These are phyloP conservation scores for Anneissia japonica DNA, from an alignment of 35 echinoderm and acorn worm species.

Conservation along the genomic window DNA sequence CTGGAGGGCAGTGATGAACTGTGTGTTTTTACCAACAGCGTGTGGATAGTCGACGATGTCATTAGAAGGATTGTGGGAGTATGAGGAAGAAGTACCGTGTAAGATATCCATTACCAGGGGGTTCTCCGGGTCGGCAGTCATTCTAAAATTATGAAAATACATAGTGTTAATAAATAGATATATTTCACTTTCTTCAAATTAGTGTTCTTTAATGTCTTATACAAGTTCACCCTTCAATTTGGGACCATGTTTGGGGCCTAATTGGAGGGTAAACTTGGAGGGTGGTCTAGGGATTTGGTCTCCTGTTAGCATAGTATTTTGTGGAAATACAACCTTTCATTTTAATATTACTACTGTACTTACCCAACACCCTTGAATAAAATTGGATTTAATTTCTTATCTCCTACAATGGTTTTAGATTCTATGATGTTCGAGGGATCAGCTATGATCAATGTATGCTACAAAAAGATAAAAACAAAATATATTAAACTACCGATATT, in stretches of 20 bases:
- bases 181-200: too few relatives aligned
- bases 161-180: too few relatives aligned
- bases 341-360: too few relatives aligned
- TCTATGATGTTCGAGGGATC: constrained; percentile 78
- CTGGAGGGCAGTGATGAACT: constrained; percentile 77
- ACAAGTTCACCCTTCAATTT: too few relatives aligned
- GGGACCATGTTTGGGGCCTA: too few relatives aligned
- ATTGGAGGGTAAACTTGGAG: too few relatives aligned
- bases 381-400: constrained; percentile 58
- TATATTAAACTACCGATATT: too few relatives aligned
- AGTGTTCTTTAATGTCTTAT: too few relatives aligned
- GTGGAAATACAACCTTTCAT: too few relatives aligned
- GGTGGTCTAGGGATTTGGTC: too few relatives aligned
- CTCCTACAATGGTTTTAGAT: constrained; percentile 63
- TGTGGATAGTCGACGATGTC: constrained; percentile 74
- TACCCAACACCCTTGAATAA: constrained; percentile 98
- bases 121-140: constrained; percentile 85
- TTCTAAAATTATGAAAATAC: too few relatives aligned
- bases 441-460: constrained; percentile 95
- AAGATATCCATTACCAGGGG: constrained; percentile 83
- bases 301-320: too few relatives aligned
- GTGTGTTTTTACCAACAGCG: constrained; percentile 87
- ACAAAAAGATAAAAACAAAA: background rate
- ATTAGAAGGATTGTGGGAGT: constrained; percentile 74
- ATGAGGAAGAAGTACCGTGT: constrained; percentile 67